phyloP scores from a whole-genome alignment of 2,797 vertebrate species.

The Oreortyx pictus region DNA sequence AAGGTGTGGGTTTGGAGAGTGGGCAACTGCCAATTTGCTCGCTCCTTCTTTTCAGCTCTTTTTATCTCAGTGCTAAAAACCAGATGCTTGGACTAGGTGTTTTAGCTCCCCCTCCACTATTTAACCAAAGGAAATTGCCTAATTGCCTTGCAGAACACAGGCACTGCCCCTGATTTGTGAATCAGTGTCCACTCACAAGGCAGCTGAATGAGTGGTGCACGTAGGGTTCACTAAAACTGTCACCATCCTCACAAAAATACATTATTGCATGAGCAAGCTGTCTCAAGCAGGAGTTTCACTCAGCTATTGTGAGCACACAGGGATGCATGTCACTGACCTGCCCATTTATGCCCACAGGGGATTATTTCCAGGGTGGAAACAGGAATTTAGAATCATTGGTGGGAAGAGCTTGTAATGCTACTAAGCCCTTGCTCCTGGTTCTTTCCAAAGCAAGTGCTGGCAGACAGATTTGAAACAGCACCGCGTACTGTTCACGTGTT shows the following conservation, averaged over 20 bases:
- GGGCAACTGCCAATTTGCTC: neutral
- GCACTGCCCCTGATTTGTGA: neutral
- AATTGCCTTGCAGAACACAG: neutral
- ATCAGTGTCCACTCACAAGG: neutral
- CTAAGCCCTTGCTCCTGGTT: neutral
- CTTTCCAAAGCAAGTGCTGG: neutral
- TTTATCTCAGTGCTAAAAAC: neutral
- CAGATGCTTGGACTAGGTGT: neutral
- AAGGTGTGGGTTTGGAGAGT: neutral
- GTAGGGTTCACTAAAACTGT: neutral
- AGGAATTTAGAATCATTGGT: neutral
- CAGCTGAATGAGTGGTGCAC: neutral
- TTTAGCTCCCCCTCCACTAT: neutral
- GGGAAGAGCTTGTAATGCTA: neutral
- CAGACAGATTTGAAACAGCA: neutral
- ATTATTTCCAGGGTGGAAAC: neutral
- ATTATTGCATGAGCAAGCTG: neutral
- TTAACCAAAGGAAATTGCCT: neutral
- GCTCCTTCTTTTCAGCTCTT: neutral
- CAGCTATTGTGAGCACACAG: neutral
- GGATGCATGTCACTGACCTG: neutral
- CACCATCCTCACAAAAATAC: neutral
- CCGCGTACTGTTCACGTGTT: fast-evolving
- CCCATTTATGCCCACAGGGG: neutral
- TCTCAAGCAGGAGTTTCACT: neutral